Conservation (phyloP, 2,888 invertebrate species). For the Eristalinus aeneus region DNA sequence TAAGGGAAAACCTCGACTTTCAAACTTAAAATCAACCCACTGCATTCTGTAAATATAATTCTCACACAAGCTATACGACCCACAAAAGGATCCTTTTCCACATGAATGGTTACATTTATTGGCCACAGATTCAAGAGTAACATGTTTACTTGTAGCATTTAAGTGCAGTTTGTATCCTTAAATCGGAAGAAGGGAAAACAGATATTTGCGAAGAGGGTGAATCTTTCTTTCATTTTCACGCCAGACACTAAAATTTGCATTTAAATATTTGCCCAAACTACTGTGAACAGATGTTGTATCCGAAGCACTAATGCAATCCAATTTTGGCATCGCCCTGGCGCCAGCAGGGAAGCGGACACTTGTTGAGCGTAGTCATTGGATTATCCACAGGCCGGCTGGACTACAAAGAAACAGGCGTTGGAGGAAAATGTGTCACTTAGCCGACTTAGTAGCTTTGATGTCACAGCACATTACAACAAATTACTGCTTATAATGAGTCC, state of each 20-base stretch:
- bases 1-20: background rate
- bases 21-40: background rate
- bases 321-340: conserved; percentile 57
- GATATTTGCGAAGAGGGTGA: background rate
- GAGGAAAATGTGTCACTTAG: background rate
- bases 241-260: conserved; percentile 48
- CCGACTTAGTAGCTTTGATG: conserved; percentile 46
- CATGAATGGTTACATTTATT: conserved; percentile 9
- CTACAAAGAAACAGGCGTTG: conserved; percentile 27
- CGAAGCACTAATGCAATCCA: conserved; percentile 50
- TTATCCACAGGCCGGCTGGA: conserved; percentile 39
- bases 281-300: conserved; percentile 16
- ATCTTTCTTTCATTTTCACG: background rate
- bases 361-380: conserved; percentile 50
- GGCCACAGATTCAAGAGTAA: background rate
- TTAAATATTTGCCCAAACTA: conserved; percentile 35
- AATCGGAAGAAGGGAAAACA: background rate
- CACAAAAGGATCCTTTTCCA: background rate
- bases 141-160: conserved; percentile 1
- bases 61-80: background rate
- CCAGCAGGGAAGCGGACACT: conserved; percentile 31
- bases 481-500: conserved; percentile 46
- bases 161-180: background rate
- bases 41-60: background rate
- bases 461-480: conserved; percentile 52